Evolutionary conservation across 2,113 vertebrate species (phyloP), one percentile per base, ranked within the genome.

Genomic region (Myocastor coypus): DNA sequence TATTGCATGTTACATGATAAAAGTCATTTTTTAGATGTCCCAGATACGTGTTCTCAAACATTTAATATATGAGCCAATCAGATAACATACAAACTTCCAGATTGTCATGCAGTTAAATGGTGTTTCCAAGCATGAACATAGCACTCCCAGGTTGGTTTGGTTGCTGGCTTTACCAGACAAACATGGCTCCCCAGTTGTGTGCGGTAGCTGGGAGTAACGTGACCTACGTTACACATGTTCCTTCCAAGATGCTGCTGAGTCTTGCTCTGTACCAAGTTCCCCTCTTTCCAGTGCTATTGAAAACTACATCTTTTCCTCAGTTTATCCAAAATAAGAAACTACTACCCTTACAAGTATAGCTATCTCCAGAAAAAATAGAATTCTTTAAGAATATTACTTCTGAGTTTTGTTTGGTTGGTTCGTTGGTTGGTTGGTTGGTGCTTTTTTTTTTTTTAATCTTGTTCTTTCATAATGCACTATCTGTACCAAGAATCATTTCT

Each of bases 61-160:
- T 93, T 81, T 90, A 78, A 94, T 82, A 94, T 63, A 71, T 26
- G 32, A 66, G 90, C 37, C 94, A 52, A 83, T 93, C 59, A 94
- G 52, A 92, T n/a, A n/a, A n/a, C n/a, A 91, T 22, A 92, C n/a
- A 92, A 83, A 94, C 64, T 93, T 94, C 66, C n/a, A 95, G 93
- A 96, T 78, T 66, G 93, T 28, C 83, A 84, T 71, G 55, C 86
- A 75, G 81, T 89, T 82, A 87, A 37, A 87, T 55, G 85, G n/a
- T 83, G 52, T 87, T 92, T 94, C 84, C 64, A 92, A 87, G 93
- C 95, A 87, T 89, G 69, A 92, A 94, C 83, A 94, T 82, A 77
- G 20, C 83, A 89, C 75, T 81, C 86, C 63, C 77, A 46, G 30
- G 22, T 68, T 81, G 59, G 61, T 86, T 96, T 71, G 75, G 81